phyloP scores from a whole-genome alignment of 2,888 invertebrate species.

The Drosophila nr. medialis region DNA sequence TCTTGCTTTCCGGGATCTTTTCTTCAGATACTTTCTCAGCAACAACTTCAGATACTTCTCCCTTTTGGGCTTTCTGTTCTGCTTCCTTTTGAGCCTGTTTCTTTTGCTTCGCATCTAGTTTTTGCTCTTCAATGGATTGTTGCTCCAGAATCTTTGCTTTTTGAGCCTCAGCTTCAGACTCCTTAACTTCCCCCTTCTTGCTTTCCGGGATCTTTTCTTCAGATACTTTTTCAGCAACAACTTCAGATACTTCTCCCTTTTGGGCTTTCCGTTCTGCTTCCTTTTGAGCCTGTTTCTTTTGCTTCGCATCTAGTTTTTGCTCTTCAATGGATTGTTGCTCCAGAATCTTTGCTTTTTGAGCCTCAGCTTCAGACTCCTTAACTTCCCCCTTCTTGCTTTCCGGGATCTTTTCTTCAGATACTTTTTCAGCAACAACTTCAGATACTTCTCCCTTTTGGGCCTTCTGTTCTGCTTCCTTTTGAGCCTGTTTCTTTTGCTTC shows the following conservation, averaged over 20 bases:
- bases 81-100: fast-evolving
- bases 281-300: background rate
- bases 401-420: background rate
- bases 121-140: background rate
- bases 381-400: background rate
- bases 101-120: fast-evolving
- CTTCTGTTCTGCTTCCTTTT: constrained; percentile 1
- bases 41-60: background rate
- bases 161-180: background rate
- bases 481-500: background rate
- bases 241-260: constrained; percentile 18
- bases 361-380: fast-evolving
- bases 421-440: background rate
- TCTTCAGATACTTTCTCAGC: background rate
- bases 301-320: background rate
- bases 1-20: background rate
- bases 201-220: background rate
- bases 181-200: background rate
- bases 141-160: background rate
- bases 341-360: background rate
- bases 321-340: background rate
- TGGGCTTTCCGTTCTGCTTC: background rate
- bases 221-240: background rate
- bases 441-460: background rate
- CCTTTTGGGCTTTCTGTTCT: fast-evolving